These are phyloP conservation scores for Drosophila kanekoi DNA, from an alignment of 2,888 invertebrate genomes.

Conservation along the genomic window DNA sequence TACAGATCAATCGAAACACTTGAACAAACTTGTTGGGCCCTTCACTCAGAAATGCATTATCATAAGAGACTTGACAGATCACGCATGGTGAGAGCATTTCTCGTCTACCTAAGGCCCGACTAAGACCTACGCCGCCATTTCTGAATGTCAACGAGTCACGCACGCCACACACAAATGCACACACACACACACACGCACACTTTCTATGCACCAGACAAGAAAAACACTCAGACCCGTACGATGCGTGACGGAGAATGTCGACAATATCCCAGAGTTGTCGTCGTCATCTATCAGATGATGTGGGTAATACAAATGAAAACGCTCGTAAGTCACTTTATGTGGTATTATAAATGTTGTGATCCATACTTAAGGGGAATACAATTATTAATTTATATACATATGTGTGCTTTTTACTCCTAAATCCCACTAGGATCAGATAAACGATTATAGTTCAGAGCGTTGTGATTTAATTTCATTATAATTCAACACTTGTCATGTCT, in stretches of 20 bases:
- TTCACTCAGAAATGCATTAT: slow-evolving; percentile 60
- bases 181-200: slow-evolving; percentile 18
- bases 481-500: neutral
- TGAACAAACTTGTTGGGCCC: slow-evolving; percentile 49
- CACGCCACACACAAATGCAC: slow-evolving; percentile 52
- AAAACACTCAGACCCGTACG: slow-evolving; percentile 35
- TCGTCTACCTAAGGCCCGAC: slow-evolving; percentile 36
- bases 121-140: slow-evolving; percentile 53
- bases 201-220: slow-evolving; percentile 50
- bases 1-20: slow-evolving; percentile 42
- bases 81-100: slow-evolving; percentile 53
- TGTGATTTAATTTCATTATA: neutral
- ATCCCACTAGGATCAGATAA: too few species aligned
- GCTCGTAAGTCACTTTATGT: slow-evolving; percentile 36
- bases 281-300: slow-evolving; percentile 43
- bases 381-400: too few species aligned
- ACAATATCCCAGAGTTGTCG: slow-evolving; percentile 47
- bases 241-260: slow-evolving; percentile 44
- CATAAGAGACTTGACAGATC: slow-evolving; percentile 50
- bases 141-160: slow-evolving; percentile 63
- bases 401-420: too few species aligned
- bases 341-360: slow-evolving; percentile 16
- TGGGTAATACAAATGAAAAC: slow-evolving; percentile 51
- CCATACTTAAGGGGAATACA: too few species aligned
- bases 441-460: too few species aligned